A percentile compares a stretch with the other conserved stretches of the same genome.
These are phyloP conservation scores for Kryptopterus vitreolus DNA, from an alignment of 2,797 vertebrate species.

Conservation along the genomic window DNA sequence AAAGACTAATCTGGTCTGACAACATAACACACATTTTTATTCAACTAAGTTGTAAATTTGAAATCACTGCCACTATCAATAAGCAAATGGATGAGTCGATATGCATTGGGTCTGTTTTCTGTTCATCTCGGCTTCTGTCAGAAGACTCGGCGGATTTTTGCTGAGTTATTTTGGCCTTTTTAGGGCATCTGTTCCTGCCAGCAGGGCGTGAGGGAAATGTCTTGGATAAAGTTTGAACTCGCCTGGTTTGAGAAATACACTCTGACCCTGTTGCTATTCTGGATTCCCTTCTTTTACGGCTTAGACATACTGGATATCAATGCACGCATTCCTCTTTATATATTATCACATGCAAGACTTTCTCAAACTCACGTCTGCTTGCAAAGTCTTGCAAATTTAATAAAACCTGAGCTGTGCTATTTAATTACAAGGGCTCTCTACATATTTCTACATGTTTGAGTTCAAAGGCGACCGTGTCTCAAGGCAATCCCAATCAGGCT, in stretches of 20 bases:
- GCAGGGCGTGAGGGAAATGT: background rate
- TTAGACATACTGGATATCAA: background rate
- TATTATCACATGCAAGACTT: background rate
- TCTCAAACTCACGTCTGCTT: background rate
- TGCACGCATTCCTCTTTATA: background rate
- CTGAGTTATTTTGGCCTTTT: conserved; percentile 28
- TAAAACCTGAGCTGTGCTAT: conserved; percentile 1
- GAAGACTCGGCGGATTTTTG: background rate
- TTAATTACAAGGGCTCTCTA: conserved; percentile 1
- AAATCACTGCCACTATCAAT: background rate
- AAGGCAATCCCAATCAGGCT: conserved; percentile 36
- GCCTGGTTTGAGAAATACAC: background rate
- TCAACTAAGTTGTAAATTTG: background rate
- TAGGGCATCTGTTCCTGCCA: conserved; percentile 12
- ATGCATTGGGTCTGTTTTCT: background rate
- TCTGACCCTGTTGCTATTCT: background rate
- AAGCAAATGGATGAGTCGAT: background rate
- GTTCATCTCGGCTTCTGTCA: background rate
- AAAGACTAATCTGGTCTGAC: background rate
- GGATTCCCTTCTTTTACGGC: background rate
- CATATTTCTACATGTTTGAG: conserved; percentile 20
- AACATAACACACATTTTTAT: background rate
- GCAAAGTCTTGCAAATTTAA: conserved; percentile 20
- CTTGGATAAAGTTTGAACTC: background rate
- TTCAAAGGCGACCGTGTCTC: conserved; percentile 38